phyloP scores from a whole-genome alignment of 2,888 invertebrate species.

The Tipula confusa region DNA sequence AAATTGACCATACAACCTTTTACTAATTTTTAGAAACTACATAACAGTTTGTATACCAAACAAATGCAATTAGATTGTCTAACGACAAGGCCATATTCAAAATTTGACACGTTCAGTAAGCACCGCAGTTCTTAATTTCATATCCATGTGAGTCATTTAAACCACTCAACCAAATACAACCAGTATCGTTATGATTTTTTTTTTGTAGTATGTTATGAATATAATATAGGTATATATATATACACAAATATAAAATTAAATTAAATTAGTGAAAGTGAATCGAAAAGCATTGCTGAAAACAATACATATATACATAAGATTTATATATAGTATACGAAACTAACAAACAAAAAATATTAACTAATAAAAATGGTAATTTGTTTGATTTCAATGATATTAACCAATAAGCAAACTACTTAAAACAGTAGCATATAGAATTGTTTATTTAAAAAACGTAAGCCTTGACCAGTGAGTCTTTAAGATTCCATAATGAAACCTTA shows the following conservation, averaged over 20 bases:
- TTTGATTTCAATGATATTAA: not conserved
- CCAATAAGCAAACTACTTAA: not conserved
- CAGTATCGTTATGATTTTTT: not conserved
- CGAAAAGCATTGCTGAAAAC: not conserved
- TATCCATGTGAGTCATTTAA: not conserved
- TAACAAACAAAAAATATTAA: not conserved
- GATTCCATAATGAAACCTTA: no score
- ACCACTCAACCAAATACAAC: not conserved
- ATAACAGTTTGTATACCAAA: no score
- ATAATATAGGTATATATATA: no score
- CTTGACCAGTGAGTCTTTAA: no score
- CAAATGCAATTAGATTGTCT: no score
- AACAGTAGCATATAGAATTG: not conserved
- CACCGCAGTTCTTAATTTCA: not conserved
- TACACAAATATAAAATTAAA: slow-evolving; percentile 7
- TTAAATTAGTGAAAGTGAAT: slow-evolving; percentile 21
- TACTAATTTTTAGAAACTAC: no score
- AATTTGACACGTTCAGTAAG: no score
- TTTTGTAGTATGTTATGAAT: not conserved
- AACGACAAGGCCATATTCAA: no score
- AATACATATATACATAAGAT: no score
- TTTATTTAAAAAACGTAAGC: no score
- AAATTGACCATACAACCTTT: no score
- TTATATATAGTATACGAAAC: not conserved
- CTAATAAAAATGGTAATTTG: slow-evolving; percentile 4